phyloP scores from a whole-genome alignment of 1,140 invertebrate species.

The Globodera rostochiensis region DNA sequence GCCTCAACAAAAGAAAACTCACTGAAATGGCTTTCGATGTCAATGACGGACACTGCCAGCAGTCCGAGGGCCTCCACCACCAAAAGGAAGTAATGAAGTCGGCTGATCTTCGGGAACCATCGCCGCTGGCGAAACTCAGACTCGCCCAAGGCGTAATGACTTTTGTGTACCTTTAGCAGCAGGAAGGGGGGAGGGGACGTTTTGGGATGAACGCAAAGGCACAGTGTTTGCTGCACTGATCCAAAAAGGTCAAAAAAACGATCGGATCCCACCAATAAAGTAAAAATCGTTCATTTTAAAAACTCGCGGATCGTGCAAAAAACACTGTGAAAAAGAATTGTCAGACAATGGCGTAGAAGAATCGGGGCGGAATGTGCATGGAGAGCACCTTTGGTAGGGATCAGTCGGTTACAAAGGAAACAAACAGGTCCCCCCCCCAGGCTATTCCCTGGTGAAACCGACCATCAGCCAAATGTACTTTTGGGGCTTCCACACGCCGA shows the following conservation, averaged over 20 bases:
- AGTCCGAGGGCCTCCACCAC: conserved; percentile 26
- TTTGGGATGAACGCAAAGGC: neutral
- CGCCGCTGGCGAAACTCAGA: conserved; percentile 18
- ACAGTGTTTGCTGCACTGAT: neutral
- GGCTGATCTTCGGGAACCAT: conserved; percentile 16
- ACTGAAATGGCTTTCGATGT: conserved; percentile 33
- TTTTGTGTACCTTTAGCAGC: conserved; percentile 23
- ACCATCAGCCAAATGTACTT: conserved; percentile 34
- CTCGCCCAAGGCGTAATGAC: conserved; percentile 28
- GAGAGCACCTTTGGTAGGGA: conserved; percentile 13
- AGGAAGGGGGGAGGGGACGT: neutral
- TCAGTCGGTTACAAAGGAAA: neutral
- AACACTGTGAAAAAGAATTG: neutral
- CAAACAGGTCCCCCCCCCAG: neutral
- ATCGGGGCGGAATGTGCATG: conserved; percentile 24
- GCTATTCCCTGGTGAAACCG: neutral
- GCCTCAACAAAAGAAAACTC: neutral
- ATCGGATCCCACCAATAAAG: neutral
- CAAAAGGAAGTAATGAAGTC: conserved; percentile 17
- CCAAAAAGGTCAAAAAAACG: neutral
- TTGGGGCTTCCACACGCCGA: conserved; percentile 30
- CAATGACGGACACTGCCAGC: conserved; percentile 22
- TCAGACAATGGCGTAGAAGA: conserved; percentile 26
- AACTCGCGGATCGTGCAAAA: neutral
- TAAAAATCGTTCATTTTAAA: neutral